Percentiles rank a stretch among this genome's conserved stretches.
Evolutionary conservation across 2,888 invertebrate genomes (phyloP).

Genomic region (Ormyrus thymus): DNA sequence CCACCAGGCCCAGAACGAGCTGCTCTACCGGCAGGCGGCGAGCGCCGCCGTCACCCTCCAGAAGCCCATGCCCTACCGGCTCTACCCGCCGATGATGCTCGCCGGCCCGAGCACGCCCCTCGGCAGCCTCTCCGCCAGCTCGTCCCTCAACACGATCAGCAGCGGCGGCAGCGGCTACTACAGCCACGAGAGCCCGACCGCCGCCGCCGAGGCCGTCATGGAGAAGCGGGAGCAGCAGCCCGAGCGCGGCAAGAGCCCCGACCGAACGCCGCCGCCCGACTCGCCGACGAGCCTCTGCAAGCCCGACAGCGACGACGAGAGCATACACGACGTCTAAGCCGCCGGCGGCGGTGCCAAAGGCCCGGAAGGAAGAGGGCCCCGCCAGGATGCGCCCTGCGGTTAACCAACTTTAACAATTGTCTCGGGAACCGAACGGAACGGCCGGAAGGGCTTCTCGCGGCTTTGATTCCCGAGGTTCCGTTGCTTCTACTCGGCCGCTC

Average conservation of each 20-base stretch:
- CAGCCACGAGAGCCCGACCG: slow-evolving; percentile 36
- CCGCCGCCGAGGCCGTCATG: slow-evolving; percentile 58
- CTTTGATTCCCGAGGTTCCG: neutral
- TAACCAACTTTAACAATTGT: slow-evolving; percentile 48
- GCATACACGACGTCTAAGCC: slow-evolving; percentile 73
- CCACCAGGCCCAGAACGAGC: slow-evolving; percentile 79
- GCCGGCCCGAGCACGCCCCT: slow-evolving; percentile 83
- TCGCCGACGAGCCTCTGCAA: slow-evolving; percentile 66
- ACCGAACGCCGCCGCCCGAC: slow-evolving; percentile 66
- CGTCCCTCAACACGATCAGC: slow-evolving; percentile 67
- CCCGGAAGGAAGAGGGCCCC: slow-evolving; percentile 23
- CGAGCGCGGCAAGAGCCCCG: slow-evolving; percentile 65
- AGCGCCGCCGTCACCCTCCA: slow-evolving; percentile 87
- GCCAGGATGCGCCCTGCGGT: slow-evolving; percentile 57
- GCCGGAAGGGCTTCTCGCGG: slow-evolving; percentile 35
- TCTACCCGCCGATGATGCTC: slow-evolving; percentile 79
- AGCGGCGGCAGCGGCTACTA: slow-evolving; percentile 58
- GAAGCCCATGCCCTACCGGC: slow-evolving; percentile 86
- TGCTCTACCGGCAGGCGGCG: slow-evolving; percentile 89
- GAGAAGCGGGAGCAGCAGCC: slow-evolving; percentile 67
- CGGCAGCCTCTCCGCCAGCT: slow-evolving; percentile 78
- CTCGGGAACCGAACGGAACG: slow-evolving; percentile 50
- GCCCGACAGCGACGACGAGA: slow-evolving; percentile 73
- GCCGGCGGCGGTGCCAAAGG: slow-evolving; percentile 17
- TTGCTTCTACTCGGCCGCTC: no score